Evolutionary conservation across 2,797 vertebrate genomes (phyloP).

Genomic region (Mastacembelus armatus): DNA sequence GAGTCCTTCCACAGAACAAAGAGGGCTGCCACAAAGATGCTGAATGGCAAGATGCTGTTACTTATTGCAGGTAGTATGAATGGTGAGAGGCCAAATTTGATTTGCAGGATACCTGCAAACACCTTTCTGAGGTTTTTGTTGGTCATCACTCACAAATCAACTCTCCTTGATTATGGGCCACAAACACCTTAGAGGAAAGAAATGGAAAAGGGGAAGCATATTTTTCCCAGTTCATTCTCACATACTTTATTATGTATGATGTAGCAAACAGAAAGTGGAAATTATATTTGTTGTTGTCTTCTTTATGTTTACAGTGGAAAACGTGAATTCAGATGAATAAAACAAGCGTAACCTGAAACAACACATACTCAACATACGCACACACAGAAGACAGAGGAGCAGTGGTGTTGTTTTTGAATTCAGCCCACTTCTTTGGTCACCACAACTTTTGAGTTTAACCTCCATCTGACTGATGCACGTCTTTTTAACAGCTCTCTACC

Average conservation of each 20-base stretch:
- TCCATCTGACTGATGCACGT: slow-evolving; percentile 73
- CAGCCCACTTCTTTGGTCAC: slow-evolving; percentile 67
- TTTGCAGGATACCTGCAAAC: slow-evolving; percentile 49
- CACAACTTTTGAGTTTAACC: slow-evolving; percentile 77
- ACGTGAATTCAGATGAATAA: slow-evolving; percentile 1
- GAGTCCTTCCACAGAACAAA: slow-evolving; percentile 71
- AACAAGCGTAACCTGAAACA: not conserved
- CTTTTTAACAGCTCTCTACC: slow-evolving; percentile 64
- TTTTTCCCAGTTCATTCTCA: not conserved
- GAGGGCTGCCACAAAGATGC: slow-evolving; percentile 55
- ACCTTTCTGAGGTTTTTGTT: slow-evolving; percentile 45
- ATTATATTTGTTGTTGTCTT: not conserved
- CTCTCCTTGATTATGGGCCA: slow-evolving; percentile 25
- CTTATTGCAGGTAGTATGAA: slow-evolving; percentile 49
- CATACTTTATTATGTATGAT: not conserved
- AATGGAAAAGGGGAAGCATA: not conserved
- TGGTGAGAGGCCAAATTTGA: slow-evolving; percentile 56
- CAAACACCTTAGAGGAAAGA: not conserved
- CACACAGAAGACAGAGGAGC: slow-evolving; percentile 6
- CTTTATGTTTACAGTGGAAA: slow-evolving; percentile 4
- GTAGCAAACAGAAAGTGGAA: not conserved
- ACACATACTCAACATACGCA: slow-evolving; percentile 1
- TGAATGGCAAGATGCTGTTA: slow-evolving; percentile 54
- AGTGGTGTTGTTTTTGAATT: slow-evolving; percentile 50
- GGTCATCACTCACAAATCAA: slow-evolving; percentile 46